These are phyloP conservation scores for Mus spretus DNA, from an alignment of 2,797 vertebrate species.

Conservation along the genomic window DNA sequence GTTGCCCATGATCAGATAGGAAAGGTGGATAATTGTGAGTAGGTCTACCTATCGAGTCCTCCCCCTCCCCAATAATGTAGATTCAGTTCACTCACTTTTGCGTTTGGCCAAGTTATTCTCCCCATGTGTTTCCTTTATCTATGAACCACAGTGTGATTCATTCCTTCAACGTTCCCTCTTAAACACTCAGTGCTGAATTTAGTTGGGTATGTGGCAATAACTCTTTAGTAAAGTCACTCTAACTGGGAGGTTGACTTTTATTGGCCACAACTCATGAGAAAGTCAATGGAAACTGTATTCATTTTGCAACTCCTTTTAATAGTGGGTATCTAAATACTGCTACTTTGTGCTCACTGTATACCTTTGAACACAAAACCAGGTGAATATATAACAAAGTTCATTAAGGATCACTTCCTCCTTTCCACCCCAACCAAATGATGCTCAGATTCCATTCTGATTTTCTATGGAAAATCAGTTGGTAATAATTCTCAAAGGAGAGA, in stretches of 20 bases:
- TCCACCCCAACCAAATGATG: not conserved
- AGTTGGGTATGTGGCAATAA: not conserved
- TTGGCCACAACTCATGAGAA: constrained; percentile 6
- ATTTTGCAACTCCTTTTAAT: not conserved
- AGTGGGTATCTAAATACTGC: not conserved
- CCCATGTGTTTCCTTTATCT: not conserved
- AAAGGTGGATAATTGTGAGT: not conserved
- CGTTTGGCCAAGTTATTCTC: not conserved
- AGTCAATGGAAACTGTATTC: not conserved
- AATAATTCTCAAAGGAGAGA: constrained; percentile 58
- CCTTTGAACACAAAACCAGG: not conserved
- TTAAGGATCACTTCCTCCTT: not conserved
- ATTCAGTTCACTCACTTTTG: not conserved
- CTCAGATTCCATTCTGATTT: not conserved
- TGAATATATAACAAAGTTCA: constrained; percentile 24
- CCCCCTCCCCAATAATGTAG: not conserved
- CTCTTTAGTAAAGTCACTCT: not conserved
- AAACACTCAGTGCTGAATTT: not conserved
- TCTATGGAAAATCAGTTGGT: constrained; percentile 52
- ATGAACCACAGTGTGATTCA: not conserved
- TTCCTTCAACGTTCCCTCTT: not conserved
- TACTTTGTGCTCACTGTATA: not conserved
- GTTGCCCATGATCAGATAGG: not conserved
- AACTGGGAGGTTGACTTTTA: constrained; percentile 31
- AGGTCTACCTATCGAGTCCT: not conserved